Conservation (phyloP, 2,113 vertebrate species). For the Mola mola region DNA sequence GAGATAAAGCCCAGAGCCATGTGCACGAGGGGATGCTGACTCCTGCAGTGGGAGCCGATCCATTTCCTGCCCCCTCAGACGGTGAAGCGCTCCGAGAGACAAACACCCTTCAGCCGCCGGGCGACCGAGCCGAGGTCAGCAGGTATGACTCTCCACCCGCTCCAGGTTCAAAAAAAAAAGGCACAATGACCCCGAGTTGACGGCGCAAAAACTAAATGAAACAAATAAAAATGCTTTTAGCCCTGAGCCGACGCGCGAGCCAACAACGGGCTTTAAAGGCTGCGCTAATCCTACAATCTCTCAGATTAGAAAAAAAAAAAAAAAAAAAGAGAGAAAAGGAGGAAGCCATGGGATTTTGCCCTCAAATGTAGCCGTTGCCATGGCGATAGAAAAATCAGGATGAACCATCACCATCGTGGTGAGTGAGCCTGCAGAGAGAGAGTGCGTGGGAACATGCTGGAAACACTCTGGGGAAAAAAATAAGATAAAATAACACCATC, state of each 20-base stretch:
- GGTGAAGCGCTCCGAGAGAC: slow-evolving; percentile 8
- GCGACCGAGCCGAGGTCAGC: slow-evolving; percentile 26
- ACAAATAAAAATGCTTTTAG: slow-evolving; percentile 8
- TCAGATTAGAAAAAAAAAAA: slow-evolving; percentile 44
- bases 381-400: slow-evolving; percentile 56
- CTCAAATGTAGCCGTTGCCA: slow-evolving; percentile 66
- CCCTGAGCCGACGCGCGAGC: neutral
- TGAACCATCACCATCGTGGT: slow-evolving; percentile 30
- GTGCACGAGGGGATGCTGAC: slow-evolving; percentile 38
- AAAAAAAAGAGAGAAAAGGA: slow-evolving; percentile 1
- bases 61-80: neutral
- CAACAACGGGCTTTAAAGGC: slow-evolving; percentile 41
- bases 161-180: neutral
- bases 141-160: slow-evolving; percentile 39
- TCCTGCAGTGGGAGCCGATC: slow-evolving; percentile 22
- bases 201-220: neutral
- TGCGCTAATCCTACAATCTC: slow-evolving; percentile 61
- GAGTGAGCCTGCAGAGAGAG: slow-evolving; percentile 15
- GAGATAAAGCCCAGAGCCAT: neutral
- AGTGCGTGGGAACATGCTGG: neutral
- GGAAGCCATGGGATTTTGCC: slow-evolving; percentile 9
- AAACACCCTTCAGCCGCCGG: neutral
- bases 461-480: neutral
- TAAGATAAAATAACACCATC: too few species aligned
- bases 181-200: slow-evolving; percentile 8